phyloP scores from a whole-genome alignment of 2,113 vertebrate genomes.

The Promerops cafer region DNA sequence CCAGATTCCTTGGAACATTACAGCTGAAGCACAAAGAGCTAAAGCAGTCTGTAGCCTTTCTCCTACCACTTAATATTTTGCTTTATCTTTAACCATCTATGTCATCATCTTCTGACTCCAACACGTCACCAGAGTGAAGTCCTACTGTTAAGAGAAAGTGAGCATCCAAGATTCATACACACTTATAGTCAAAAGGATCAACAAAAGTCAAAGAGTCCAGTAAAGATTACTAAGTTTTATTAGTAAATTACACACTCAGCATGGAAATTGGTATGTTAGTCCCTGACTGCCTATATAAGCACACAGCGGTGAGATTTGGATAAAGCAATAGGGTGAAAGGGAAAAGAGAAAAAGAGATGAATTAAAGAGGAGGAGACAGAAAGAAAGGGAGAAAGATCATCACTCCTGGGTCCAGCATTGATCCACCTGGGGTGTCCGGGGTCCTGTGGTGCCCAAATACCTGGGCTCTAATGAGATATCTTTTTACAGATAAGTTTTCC shows the following conservation, averaged over 20 bases:
- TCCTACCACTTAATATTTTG: background rate
- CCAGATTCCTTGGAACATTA: background rate
- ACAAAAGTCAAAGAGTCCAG: background rate
- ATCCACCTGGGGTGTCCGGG: background rate
- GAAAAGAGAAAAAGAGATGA: background rate
- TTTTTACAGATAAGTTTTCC: background rate
- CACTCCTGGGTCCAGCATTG: too few species aligned
- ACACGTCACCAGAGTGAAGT: background rate
- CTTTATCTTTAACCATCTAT: background rate
- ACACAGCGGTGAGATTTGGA: background rate
- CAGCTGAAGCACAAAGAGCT: background rate
- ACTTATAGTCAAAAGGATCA: background rate
- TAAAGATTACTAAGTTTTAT: background rate
- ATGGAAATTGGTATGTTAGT: background rate
- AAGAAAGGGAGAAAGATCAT: background rate
- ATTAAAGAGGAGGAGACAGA: background rate
- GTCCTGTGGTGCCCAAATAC: background rate
- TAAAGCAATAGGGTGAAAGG: background rate
- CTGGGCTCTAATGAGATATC: background rate
- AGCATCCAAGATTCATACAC: background rate
- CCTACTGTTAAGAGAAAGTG: background rate
- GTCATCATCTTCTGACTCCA: background rate
- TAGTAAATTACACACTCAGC: background rate
- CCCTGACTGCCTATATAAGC: background rate
- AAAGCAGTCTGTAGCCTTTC: background rate